Percentiles rank a stretch among this genome's conserved stretches.
These are phyloP conservation scores for Ptychadena robeensis DNA, from an alignment of 2,797 vertebrate species.

Conservation along the genomic window DNA sequence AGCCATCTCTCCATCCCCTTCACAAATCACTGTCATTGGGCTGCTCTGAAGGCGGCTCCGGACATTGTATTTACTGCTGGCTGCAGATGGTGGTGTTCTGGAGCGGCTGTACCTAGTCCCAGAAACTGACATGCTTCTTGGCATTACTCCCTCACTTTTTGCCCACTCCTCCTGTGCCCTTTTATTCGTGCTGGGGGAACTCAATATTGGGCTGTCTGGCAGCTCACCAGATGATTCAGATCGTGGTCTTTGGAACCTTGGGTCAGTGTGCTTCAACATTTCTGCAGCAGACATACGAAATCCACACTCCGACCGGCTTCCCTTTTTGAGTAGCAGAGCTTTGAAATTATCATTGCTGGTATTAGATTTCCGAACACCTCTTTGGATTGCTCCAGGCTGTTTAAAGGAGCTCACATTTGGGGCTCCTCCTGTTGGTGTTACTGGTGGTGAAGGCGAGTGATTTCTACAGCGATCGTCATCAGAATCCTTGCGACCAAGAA, in stretches of 20 bases:
- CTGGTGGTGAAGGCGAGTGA: slow-evolving; percentile 78
- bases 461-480: slow-evolving; percentile 86
- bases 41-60: slow-evolving; percentile 95
- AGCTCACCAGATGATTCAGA: slow-evolving; percentile 74
- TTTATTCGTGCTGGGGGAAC: slow-evolving; percentile 81
- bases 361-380: slow-evolving; percentile 88
- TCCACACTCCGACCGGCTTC: slow-evolving; percentile 89
- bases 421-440: slow-evolving; percentile 75
- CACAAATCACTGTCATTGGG: slow-evolving; percentile 97
- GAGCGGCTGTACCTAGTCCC: slow-evolving; percentile 86
- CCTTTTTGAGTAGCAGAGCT: slow-evolving; percentile 93
- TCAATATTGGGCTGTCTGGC: slow-evolving; percentile 75
- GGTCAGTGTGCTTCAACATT: slow-evolving; percentile 94
- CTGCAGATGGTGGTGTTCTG: slow-evolving; percentile 90
- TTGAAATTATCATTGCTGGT: slow-evolving; percentile 98
- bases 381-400: slow-evolving; percentile 88
- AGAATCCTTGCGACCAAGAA: slow-evolving; percentile 93
- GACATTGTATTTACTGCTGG: slow-evolving; percentile 94
- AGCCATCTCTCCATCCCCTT: slow-evolving; percentile 86
- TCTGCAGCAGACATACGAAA: slow-evolving; percentile 95
- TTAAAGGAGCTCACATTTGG: slow-evolving; percentile 74
- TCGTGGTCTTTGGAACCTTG: slow-evolving; percentile 83
- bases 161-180: slow-evolving; percentile 87
- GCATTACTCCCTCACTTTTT: slow-evolving; percentile 82
- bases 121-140: slow-evolving; percentile 80